Conservation (phyloP, 2,797 vertebrate species). For the Sciurus carolinensis region DNA sequence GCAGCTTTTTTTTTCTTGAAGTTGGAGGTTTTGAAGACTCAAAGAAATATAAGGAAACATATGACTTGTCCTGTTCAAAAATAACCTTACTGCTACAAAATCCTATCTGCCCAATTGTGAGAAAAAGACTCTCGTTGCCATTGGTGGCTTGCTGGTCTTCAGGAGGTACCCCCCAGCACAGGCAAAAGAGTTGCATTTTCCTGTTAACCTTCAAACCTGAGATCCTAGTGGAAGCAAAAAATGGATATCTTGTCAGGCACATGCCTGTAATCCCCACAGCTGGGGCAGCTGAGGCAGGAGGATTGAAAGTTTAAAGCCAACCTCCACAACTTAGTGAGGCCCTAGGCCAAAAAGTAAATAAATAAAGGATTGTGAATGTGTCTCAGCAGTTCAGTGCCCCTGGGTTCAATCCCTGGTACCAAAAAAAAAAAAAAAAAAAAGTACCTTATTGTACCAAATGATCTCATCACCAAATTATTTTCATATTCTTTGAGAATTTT, state of each 20-base stretch:
- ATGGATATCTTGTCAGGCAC: too few species aligned
- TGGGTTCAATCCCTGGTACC: too few species aligned
- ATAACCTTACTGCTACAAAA: background rate
- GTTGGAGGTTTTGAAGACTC: background rate
- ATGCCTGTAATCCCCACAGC: too few species aligned
- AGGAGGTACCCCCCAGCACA: background rate
- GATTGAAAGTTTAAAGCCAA: too few species aligned
- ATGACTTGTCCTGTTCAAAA: background rate
- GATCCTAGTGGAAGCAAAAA: background rate
- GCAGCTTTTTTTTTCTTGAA: background rate
- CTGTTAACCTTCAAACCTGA: background rate
- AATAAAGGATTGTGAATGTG: too few species aligned
- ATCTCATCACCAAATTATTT: background rate
- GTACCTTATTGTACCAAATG: background rate
- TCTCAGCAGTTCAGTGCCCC: too few species aligned
- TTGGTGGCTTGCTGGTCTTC: background rate
- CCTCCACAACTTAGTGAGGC: too few species aligned
- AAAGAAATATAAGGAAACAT: background rate
- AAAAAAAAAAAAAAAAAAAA: too few species aligned
- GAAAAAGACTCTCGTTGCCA: background rate
- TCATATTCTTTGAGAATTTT: background rate
- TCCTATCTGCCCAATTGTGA: background rate
- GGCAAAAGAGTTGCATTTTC: background rate
- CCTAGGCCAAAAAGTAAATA: too few species aligned
- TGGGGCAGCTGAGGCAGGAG: too few species aligned